phyloP scores from a whole-genome alignment of 2,888 invertebrate genomes.

The Dendrolimus houi region DNA sequence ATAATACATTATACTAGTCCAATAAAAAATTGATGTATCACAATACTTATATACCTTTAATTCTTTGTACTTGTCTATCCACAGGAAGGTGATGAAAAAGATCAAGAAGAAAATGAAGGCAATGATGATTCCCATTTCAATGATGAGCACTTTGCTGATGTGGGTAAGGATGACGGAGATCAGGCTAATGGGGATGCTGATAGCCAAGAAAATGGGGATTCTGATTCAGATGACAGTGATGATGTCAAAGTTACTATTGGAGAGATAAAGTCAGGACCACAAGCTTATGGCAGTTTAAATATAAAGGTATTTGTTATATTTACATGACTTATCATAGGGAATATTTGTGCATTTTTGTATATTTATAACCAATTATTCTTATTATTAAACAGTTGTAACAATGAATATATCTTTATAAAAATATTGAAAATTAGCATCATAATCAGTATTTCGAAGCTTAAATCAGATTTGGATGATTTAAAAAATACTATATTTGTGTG shows the following conservation, averaged over 20 bases:
- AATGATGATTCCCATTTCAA: constrained; percentile 69
- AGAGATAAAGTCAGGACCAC: constrained; percentile 86
- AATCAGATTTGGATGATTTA: too few relatives aligned
- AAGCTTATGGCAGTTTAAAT: constrained; percentile 82
- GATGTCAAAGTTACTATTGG: constrained; percentile 96
- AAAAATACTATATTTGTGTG: too few relatives aligned
- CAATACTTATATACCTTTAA: too few relatives aligned
- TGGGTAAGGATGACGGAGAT: constrained; percentile 48
- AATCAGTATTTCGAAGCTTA: too few relatives aligned
- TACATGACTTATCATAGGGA: too few relatives aligned
- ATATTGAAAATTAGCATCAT: too few relatives aligned
- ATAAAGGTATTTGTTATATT: constrained; percentile 74
- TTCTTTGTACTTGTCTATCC: constrained; percentile 3
- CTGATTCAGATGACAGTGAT: constrained; percentile 85
- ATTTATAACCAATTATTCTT: too few relatives aligned
- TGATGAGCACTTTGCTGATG: constrained; percentile 68
- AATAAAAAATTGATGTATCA: too few relatives aligned
- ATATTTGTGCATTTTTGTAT: too few relatives aligned
- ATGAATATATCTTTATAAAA: too few relatives aligned
- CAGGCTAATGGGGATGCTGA: constrained; percentile 59
- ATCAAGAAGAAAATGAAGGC: constrained; percentile 62
- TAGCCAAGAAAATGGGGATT: constrained; percentile 75
- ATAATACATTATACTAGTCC: too few relatives aligned
- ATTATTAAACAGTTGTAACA: too few relatives aligned
- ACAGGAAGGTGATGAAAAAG: constrained; percentile 60